Evolutionary conservation across 2,888 invertebrate genomes (phyloP), one percentile per base, ranked within the genome.

Genomic region (Leistus spinibarbis): DNA sequence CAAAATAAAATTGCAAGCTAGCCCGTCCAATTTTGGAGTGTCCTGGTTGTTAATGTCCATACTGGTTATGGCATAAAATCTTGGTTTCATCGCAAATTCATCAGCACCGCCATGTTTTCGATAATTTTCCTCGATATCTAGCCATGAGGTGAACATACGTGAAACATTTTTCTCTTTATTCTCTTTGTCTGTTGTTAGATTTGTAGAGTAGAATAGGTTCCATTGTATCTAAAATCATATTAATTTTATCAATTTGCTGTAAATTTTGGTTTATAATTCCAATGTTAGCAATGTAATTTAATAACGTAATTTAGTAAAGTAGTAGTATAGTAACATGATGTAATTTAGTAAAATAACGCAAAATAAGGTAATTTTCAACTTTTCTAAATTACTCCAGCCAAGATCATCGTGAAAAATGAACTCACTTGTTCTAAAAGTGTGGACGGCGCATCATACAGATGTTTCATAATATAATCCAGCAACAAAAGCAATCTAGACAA

Each of bases 401-500:
- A n/a, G n/a, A n/a, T n/a, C n/a, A n/a, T n/a, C n/a, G n/a, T n/a
- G n/a, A n/a, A n/a, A n/a, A n/a, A n/a, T n/a, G n/a, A n/a, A n/a
- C n/a, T 81, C 79, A 95, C 95, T 89, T 96, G 96, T 84, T 95
- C 95, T 56, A 96, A 86, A 69, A 97, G 86, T 17, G 91, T 91
- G 19, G 95, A 91, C 0, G 97, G 97, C 0, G 97, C 96, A 83
- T 97, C 97, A 82, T 98, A 98, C 54, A 98, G 88, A 87, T 97
- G 96, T 83, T 95, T 94, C 92, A 98, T 95, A 78, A 98, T 90
- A 82, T 98, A 98, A 83, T 98, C 98, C 78, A 98, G 89, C 17
- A 98, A 88, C 27, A 98, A 88, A 80, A 98, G 87, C 69, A 98
- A 86, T 69, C 98, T 89, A 0, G 96, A 95, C 1, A 95, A 88